A percentile compares a stretch with the other conserved stretches of the same genome.
phyloP scores from a whole-genome alignment of 2,113 vertebrate genomes.

The Odocoileus virginianus region DNA sequence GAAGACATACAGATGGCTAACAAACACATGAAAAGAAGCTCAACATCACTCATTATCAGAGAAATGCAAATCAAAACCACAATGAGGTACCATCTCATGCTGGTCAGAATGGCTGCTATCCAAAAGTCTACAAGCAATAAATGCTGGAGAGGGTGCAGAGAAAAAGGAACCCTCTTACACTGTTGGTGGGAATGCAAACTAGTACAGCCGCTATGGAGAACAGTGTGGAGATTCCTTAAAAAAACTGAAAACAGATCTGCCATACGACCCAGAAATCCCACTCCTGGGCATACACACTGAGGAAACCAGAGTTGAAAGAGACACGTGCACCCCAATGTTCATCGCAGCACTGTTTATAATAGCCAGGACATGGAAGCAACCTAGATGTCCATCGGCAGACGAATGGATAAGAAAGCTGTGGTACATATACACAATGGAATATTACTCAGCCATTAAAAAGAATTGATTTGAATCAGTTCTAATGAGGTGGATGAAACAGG shows the following conservation, averaged over 20 bases:
- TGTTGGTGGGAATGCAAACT: neutral
- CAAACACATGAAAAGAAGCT: neutral
- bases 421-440: neutral
- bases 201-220: neutral
- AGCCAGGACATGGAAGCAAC: neutral
- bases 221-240: neutral
- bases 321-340: neutral
- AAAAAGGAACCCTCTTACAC: neutral
- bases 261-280: neutral
- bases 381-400: accelerated
- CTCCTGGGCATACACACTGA: neutral
- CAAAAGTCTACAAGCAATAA: neutral
- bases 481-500: neutral
- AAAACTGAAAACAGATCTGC: neutral
- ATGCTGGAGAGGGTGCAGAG: neutral
- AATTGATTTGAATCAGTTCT: neutral
- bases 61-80: neutral
- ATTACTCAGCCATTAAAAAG: neutral
- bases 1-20: neutral
- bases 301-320: neutral
- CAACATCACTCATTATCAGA: neutral
- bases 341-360: neutral
- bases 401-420: neutral
- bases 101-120: neutral
- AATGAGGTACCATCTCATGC: neutral